Percentiles rank a stretch among this genome's conserved stretches.
phyloP scores from a whole-genome alignment of 1,140 invertebrate genomes.

The Euura lappo region DNA sequence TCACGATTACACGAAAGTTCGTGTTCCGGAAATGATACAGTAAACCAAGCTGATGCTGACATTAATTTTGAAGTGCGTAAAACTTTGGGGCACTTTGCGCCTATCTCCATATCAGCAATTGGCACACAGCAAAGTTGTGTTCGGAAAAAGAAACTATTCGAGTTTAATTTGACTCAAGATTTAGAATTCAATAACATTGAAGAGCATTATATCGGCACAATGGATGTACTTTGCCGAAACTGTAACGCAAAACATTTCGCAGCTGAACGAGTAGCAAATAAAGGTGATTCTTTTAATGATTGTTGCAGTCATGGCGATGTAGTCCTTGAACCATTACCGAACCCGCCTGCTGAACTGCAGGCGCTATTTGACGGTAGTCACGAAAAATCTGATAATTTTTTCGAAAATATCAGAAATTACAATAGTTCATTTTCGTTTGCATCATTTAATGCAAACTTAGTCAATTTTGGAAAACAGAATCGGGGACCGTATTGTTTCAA shows the following conservation, averaged over 20 bases:
- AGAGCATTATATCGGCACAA: too few relatives aligned
- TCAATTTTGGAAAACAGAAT: neutral
- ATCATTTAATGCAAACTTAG: too few relatives aligned
- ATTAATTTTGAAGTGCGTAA: neutral
- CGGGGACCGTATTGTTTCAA: neutral
- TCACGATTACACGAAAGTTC: too few relatives aligned
- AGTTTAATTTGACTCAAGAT: neutral
- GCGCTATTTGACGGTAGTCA: conserved; percentile 16
- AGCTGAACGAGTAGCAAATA: too few relatives aligned
- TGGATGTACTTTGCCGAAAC: too few relatives aligned
- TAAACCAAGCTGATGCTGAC: too few relatives aligned
- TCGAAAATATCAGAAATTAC: too few relatives aligned
- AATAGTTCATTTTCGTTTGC: too few relatives aligned
- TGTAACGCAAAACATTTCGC: too few relatives aligned
- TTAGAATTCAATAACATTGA: too few relatives aligned
- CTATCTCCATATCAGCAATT: conserved; percentile 21
- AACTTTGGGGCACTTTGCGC: conserved; percentile 14
- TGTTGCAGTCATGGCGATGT: conserved; percentile 20
- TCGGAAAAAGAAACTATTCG: conserved; percentile 23
- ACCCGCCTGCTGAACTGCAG: conserved; percentile 2
- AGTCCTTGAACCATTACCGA: neutral
- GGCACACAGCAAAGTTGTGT: conserved; percentile 21
- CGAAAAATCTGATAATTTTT: conserved; percentile 3
- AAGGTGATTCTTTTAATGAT: conserved; percentile 12
- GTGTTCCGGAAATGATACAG: conserved; percentile 11